These are phyloP conservation scores for Achlya flavicornis DNA, from an alignment of 2,888 invertebrate genomes.

Conservation along the genomic window DNA sequence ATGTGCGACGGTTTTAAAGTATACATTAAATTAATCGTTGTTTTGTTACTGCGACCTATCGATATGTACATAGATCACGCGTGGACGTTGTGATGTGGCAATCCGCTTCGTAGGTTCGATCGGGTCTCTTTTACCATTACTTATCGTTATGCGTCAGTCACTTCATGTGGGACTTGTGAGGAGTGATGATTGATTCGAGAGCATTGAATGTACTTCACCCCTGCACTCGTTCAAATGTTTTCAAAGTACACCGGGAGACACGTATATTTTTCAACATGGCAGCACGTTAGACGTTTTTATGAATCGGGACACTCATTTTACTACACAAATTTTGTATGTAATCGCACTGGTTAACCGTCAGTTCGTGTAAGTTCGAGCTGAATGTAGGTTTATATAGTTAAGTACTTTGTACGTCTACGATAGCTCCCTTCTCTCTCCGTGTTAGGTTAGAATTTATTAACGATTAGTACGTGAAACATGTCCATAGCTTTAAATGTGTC, in stretches of 20 bases:
- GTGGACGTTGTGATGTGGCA: slow-evolving; percentile 54
- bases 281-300: slow-evolving; percentile 74
- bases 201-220: slow-evolving; percentile 70
- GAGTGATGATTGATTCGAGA: slow-evolving; percentile 63
- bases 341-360: slow-evolving; percentile 75
- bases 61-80: slow-evolving; percentile 75
- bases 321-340: slow-evolving; percentile 78
- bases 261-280: slow-evolving; percentile 71
- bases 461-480: slow-evolving; percentile 79
- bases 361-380: slow-evolving; percentile 74
- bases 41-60: slow-evolving; percentile 78
- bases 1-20: slow-evolving; percentile 75
- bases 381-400: slow-evolving; percentile 71
- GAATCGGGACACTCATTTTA: slow-evolving; percentile 74
- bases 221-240: slow-evolving; percentile 75
- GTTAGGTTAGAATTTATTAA: slow-evolving; percentile 76
- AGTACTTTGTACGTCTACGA: slow-evolving; percentile 76
- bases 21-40: slow-evolving; percentile 66
- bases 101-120: slow-evolving; percentile 60
- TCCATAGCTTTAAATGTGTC: slow-evolving; percentile 83
- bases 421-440: slow-evolving; percentile 78
- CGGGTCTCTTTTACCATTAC: slow-evolving; percentile 49
- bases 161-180: slow-evolving; percentile 44
- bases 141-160: slow-evolving; percentile 46
- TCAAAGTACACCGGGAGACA: slow-evolving; percentile 65